Conservation (phyloP, 1,140 invertebrate species). For the Helicoverpa armigera region DNA sequence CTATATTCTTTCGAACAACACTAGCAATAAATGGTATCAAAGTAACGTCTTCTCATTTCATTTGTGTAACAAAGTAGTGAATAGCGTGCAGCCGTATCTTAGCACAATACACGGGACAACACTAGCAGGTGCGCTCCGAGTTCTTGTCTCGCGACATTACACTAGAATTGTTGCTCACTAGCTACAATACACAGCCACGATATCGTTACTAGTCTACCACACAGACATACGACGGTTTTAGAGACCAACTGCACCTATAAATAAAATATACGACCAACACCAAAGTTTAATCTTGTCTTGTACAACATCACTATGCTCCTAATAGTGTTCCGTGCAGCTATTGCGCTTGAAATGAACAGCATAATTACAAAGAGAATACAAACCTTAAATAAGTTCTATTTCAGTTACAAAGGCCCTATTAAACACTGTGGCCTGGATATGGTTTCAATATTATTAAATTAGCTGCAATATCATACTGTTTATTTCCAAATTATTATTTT, state of each 20-base stretch:
- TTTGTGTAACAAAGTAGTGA: slow-evolving; percentile 35
- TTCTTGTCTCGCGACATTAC: slow-evolving; percentile 53
- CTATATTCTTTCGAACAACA: slow-evolving; percentile 1
- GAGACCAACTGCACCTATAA: slow-evolving; percentile 42
- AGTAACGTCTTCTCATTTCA: slow-evolving; percentile 41
- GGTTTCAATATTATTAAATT: slow-evolving; percentile 6
- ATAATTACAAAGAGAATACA: slow-evolving; percentile 10
- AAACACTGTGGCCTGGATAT: neutral
- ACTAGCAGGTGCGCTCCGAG: slow-evolving; percentile 47
- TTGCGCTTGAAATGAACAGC: slow-evolving; percentile 6
- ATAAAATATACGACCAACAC: slow-evolving; percentile 52
- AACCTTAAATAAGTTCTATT: neutral
- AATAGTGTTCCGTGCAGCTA: slow-evolving; percentile 14
- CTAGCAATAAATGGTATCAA: slow-evolving; percentile 24
- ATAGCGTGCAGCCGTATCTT: slow-evolving; percentile 28
- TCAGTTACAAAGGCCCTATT: neutral
- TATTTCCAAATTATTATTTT: slow-evolving; percentile 33
- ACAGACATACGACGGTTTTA: slow-evolving; percentile 14
- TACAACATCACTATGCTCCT: slow-evolving; percentile 22
- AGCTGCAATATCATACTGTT: slow-evolving; percentile 17
- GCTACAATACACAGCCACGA: slow-evolving; percentile 28
- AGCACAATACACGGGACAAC: slow-evolving; percentile 23
- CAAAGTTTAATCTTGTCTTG: slow-evolving; percentile 45
- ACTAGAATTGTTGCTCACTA: slow-evolving; percentile 49
- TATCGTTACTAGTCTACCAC: slow-evolving; percentile 21